phyloP scores from a whole-genome alignment of 2,888 invertebrate species.

The Marasmarcha lunaedactyla region DNA sequence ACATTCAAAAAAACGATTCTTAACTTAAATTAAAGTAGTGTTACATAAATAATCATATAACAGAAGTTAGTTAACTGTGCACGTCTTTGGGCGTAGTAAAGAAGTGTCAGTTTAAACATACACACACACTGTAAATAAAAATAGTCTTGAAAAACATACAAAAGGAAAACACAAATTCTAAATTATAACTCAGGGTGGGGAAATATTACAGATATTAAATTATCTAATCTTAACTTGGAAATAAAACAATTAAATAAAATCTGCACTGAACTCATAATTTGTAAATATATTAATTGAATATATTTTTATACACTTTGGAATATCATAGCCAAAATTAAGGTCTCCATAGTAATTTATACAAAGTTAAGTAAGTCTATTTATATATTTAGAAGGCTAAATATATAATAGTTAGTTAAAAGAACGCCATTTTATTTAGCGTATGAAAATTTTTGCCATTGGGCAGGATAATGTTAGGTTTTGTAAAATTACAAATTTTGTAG shows the following conservation, averaged over 20 bases:
- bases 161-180: no score
- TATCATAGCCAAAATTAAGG: constrained; percentile 45
- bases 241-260: no score
- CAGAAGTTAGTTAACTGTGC: constrained; percentile 19
- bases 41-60: no score
- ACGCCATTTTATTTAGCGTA: no score
- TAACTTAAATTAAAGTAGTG: no score
- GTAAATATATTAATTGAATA: background rate
- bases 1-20: background rate
- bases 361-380: constrained; percentile 37
- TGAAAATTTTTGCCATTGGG: no score
- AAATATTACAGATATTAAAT: no score
- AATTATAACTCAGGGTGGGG: background rate
- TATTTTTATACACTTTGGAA: constrained; percentile 37
- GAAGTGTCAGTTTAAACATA: background rate
- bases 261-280: background rate
- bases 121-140: background rate
- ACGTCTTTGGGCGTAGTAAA: constrained; percentile 10
- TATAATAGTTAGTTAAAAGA: constrained; percentile 27
- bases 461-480: no score
- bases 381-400: constrained; percentile 51
- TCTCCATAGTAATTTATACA: constrained; percentile 8
- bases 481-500: no score
- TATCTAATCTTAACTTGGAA: no score
- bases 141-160: no score